These are phyloP conservation scores for Sialia sialis DNA, from an alignment of 2,113 vertebrate genomes.

Conservation along the genomic window DNA sequence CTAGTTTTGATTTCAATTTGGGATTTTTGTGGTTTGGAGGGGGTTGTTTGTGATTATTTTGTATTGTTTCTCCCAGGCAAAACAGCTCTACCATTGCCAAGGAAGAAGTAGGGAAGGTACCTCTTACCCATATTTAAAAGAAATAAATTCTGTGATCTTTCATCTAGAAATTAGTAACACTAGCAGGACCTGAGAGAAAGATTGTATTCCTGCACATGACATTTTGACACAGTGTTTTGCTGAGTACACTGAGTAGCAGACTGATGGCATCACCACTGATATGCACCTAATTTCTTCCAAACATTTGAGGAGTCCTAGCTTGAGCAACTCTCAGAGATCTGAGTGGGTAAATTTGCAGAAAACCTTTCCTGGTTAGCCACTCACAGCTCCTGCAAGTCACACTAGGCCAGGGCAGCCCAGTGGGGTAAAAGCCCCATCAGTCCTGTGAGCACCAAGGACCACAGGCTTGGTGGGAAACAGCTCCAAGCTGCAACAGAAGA, in stretches of 20 bases:
- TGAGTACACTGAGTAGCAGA: neutral
- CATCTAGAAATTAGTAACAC: neutral
- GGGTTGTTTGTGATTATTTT: neutral
- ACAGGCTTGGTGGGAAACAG: neutral
- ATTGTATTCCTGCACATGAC: neutral
- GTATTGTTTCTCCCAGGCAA: neutral
- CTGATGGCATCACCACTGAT: accelerated
- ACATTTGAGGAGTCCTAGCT: neutral
- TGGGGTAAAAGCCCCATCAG: neutral
- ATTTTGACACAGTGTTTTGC: neutral
- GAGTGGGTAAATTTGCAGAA: neutral
- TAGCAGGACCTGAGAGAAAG: neutral
- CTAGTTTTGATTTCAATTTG: constrained; percentile 15
- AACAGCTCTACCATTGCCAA: neutral
- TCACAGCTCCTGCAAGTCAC: neutral
- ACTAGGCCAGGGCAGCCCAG: neutral
- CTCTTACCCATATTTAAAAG: neutral
- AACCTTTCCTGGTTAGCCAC: neutral
- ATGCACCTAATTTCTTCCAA: neutral
- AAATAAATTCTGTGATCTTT: neutral
- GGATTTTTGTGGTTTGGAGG: constrained; percentile 43
- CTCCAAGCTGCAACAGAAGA: neutral
- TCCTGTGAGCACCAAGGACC: neutral
- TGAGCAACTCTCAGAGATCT: neutral
- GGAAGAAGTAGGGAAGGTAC: neutral